Conservation (phyloP, 2,797 vertebrate species). For the Prunella strophiata region DNA sequence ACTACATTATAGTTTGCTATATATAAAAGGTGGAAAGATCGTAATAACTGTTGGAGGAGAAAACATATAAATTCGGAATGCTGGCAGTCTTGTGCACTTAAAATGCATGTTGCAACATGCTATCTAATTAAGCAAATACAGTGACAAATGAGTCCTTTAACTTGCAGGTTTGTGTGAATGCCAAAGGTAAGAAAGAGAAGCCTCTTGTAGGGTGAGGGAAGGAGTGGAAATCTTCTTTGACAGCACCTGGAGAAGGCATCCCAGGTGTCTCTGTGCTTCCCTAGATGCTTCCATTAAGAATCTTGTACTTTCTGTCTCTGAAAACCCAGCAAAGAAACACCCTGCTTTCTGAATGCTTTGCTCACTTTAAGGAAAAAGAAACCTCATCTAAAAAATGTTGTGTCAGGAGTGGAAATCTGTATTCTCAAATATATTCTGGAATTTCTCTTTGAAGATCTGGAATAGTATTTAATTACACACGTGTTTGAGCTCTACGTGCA, state of each 20-base stretch:
- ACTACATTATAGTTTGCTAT: not conserved
- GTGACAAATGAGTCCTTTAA: not conserved
- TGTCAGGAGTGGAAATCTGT: not conserved
- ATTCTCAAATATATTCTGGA: not conserved
- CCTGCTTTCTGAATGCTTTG: not conserved
- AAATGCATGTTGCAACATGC: not conserved
- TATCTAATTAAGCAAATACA: not conserved
- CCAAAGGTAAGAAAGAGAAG: not conserved
- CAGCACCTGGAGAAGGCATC: not conserved
- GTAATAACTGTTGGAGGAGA: not conserved
- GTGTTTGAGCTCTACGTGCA: rapidly evolving
- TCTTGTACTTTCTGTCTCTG: not conserved
- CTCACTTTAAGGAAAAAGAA: not conserved
- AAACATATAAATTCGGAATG: not conserved
- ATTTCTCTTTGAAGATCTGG: not conserved
- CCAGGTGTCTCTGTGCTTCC: not conserved
- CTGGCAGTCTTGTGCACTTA: not conserved
- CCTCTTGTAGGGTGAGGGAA: not conserved
- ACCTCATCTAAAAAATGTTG: rapidly evolving
- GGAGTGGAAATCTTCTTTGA: not conserved
- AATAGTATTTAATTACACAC: not conserved
- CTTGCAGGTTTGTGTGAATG: not conserved
- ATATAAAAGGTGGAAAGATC: not conserved
- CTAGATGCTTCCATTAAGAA: not conserved
- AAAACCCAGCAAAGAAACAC: not conserved